phyloP scores from a whole-genome alignment of 2,113 vertebrate genomes.

The Macquaria australasica region DNA sequence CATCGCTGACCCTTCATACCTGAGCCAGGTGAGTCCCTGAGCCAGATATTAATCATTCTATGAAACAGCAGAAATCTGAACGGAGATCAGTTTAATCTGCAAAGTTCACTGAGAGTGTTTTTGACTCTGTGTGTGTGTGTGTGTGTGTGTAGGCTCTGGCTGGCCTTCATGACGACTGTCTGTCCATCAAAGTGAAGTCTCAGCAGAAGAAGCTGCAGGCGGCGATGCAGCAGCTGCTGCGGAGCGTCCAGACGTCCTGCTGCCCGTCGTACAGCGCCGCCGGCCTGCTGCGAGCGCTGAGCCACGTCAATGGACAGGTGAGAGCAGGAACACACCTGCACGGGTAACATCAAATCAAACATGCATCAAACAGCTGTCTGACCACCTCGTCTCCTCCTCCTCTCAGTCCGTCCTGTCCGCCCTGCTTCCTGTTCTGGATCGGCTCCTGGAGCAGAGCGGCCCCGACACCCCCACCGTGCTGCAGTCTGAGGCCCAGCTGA shows the following conservation, averaged over 20 bases:
- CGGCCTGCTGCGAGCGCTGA: constrained; percentile 85
- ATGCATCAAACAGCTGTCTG: too few relatives aligned
- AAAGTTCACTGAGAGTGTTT: too few relatives aligned
- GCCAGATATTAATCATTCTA: too few relatives aligned
- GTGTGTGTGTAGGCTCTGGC: constrained; percentile 84
- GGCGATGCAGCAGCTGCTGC: constrained; percentile 86
- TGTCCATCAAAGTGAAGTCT: constrained; percentile 74
- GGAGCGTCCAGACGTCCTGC: constrained; percentile 73
- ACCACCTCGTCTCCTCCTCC: not conserved
- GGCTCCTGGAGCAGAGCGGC: constrained; percentile 86
- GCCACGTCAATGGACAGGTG: constrained; percentile 87
- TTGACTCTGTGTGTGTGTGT: too few relatives aligned
- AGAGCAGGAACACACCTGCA: not conserved
- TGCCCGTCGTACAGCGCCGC: constrained; percentile 90
- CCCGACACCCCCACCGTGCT: constrained; percentile 80
- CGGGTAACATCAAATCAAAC: too few relatives aligned
- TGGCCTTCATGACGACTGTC: constrained; percentile 82
- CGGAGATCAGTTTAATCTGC: too few relatives aligned
- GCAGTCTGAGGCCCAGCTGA: constrained; percentile 86
- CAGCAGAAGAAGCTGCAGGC: constrained; percentile 79
- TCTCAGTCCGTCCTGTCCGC: constrained; percentile 85
- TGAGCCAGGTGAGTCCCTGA: constrained; percentile 85
- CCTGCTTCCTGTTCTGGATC: constrained; percentile 87
- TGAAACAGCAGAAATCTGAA: too few relatives aligned
- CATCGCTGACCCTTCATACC: constrained; percentile 87